Base-by-base conservation (phyloP, 2,113 vertebrate genomes). In the Cebus imitator region DNA sequence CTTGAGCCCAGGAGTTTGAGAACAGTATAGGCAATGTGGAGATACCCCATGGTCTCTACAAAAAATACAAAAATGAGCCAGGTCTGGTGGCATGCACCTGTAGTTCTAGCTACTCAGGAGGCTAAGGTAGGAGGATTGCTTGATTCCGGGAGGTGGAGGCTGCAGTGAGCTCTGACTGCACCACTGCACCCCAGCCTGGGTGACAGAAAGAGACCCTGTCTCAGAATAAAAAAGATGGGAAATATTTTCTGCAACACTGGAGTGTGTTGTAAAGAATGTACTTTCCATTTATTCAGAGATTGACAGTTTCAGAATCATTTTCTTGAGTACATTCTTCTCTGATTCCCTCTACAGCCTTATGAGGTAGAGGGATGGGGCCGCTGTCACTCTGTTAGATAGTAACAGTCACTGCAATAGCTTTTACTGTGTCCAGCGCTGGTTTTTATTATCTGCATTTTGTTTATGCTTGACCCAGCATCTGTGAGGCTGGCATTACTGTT, bases 351-450 rank as follows among this genome's bases (percentile, higher is more conserved):
- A 1, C 23, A 48, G 66, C 58, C 78, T 83, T 23, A 18, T 1
- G 45, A 21, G 30, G 14, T 43, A 5, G n/a, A 21, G 35, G 8
- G 52, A 25, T 17, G 12, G 17, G 78, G 21, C 10, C 30, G 3
- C 20, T 0, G 32, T 86, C 78, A 16, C 45, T 40, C 68, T 20
- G 23, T n/a, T 45, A 23, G 6, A 0, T n/a, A 6, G 35, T 3
- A 3, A 8, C 1, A 16, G 61, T 40, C 14, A 3, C 43, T 27
- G 40, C 0, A 2, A 4, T 2, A 10, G 23, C 7, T 12, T 78
- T n/a, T 30, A 3, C 16, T 4, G 21, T 2, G 18, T n/a, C 81
- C 0, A 1, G 43, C 1, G 0, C 6, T n/a, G 20, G 2, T 5
- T 30, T 64, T 13, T 35, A 21, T 27, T 0, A 0, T 37, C 70